These are phyloP conservation scores for Euwallacea fornicatus DNA, from an alignment of 1,140 invertebrate genomes.

Conservation along the genomic window DNA sequence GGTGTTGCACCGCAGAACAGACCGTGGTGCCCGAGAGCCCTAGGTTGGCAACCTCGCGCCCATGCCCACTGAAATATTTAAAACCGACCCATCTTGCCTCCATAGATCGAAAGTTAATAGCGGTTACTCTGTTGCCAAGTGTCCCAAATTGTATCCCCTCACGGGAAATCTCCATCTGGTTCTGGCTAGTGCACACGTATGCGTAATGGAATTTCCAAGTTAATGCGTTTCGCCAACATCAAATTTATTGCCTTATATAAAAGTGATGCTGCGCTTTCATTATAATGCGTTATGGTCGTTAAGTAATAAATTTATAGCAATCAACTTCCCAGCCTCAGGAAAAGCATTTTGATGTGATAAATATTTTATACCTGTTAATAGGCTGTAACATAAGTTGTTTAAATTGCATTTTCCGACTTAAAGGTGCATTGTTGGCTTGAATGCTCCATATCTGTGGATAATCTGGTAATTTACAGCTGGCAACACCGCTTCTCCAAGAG, in stretches of 20 bases:
- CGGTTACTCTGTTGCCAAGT: constrained; percentile 17
- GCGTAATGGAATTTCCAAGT: constrained; percentile 1
- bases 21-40: background rate
- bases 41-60: background rate
- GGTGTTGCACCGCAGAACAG: background rate
- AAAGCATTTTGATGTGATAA: background rate
- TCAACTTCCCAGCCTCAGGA: background rate
- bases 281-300: constrained; percentile 3
- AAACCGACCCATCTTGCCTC: constrained; percentile 31
- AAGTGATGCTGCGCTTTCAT: background rate
- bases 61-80: constrained; percentile 24
- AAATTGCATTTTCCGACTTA: constrained; percentile 1
- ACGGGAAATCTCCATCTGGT: no score
- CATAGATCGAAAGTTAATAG: constrained; percentile 31
- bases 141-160: background rate
- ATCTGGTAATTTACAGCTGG: constrained; percentile 2
- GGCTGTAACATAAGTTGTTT: background rate
- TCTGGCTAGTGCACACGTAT: background rate
- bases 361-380: constrained; percentile 1
- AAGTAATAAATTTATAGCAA: background rate
- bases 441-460: background rate
- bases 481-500: constrained; percentile 29
- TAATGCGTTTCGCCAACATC: background rate
- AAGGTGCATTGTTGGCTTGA: background rate
- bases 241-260: background rate